Base-by-base conservation (phyloP, 2,113 vertebrate genomes). In the Saiga tatarica region DNA sequence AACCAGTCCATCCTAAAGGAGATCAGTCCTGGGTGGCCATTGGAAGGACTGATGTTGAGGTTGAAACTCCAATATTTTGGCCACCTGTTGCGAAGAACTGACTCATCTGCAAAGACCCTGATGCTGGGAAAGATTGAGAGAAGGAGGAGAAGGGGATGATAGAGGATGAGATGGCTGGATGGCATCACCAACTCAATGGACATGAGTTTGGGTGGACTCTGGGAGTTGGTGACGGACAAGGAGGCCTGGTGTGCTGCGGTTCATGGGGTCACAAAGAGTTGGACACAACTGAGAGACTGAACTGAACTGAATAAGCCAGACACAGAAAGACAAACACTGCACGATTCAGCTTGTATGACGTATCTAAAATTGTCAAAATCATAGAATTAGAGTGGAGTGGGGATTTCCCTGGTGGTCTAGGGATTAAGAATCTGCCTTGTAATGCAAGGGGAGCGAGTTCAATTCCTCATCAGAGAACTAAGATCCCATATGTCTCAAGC, bases 221-320 rank as follows among this genome's bases (percentile, higher is more conserved):
- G 62, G 16, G 62, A n/a, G 33, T n/a, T n/a, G 16, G 62, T 67
- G 62, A 67, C n/a, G 62, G 16, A 67, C 62, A 67, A 4, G 62
- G 62, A 67, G 16, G 62, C 62, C 62, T 67, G 62, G 16, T 2
- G 62, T 67, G 33, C 62, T n/a, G 16, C 7, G 0, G 15, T 67
- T 67, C 62, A n/a, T 19, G 33, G 62, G 7, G 16, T 67, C 3
- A 19, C 62, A n/a, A 33, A 67, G 62, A 67, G 62, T n/a, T 0
- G 0, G 62, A 67, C 33, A n/a, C 2, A 0, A 67, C 16, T n/a
- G 62, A 67, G 62, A 0, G 1, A 67, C 33, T 67, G 62, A 67
- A n/a, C 33, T 67, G 62, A 67, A 67, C 33, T 67, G 62, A 67
- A 67, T 67, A 67, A 67, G 67, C 52, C 52, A 45, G 28, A n/a